Evolutionary conservation across 2,113 vertebrate genomes (phyloP).

Genomic region (Clarias macrocephalus): DNA sequence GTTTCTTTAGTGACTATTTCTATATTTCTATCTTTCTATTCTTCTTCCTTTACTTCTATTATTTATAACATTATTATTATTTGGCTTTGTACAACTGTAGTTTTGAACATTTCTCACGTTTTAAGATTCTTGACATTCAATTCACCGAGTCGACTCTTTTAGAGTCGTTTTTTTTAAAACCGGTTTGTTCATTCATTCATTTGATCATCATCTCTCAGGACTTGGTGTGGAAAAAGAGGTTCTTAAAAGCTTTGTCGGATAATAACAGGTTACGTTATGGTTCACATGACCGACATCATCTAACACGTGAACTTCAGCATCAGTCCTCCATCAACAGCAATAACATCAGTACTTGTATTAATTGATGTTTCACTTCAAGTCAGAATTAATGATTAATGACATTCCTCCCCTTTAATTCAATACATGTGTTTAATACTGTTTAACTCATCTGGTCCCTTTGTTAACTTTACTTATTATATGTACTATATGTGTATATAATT

Average conservation of each 20-base stretch:
- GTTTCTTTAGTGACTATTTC: background rate
- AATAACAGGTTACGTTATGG: background rate
- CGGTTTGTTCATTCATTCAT: background rate
- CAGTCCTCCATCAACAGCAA: background rate
- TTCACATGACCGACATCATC: background rate
- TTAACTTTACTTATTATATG: too few species aligned
- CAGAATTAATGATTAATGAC: too few species aligned
- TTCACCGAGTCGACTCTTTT: background rate
- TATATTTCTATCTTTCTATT: background rate
- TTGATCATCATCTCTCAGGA: background rate
- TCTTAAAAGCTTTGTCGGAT: background rate
- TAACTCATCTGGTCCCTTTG: background rate
- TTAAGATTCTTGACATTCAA: background rate
- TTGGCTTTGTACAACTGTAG: background rate
- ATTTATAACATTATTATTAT: background rate
- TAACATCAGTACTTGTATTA: background rate
- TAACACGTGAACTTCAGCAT: background rate
- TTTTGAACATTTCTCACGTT: background rate
- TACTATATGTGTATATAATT: too few species aligned
- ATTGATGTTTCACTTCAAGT: background rate
- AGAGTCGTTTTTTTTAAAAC: too few species aligned
- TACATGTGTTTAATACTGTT: too few species aligned
- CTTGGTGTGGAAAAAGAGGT: background rate
- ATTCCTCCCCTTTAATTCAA: too few species aligned
- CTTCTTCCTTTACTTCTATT: background rate